phyloP scores from a whole-genome alignment of 2,888 invertebrate species.

The Ctena decussata region DNA sequence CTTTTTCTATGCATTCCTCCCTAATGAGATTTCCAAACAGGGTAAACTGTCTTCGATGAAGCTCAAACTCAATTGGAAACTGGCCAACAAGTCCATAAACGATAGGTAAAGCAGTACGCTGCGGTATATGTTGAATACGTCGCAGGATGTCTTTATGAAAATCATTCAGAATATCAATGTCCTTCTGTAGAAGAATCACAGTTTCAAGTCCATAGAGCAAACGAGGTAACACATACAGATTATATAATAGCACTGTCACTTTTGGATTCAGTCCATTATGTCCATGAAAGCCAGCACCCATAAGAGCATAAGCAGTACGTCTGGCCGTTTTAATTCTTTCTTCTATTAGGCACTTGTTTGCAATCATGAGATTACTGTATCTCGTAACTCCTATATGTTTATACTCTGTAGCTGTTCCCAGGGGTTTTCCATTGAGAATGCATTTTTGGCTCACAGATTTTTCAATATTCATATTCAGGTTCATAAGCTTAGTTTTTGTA shows the following conservation, averaged over 20 bases:
- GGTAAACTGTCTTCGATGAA: neutral
- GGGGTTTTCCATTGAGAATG: neutral
- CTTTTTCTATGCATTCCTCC: neutral
- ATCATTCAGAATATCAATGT: neutral
- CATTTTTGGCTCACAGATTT: neutral
- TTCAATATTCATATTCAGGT: neutral
- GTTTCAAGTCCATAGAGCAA: neutral
- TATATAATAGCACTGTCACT: neutral
- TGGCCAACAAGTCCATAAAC: neutral
- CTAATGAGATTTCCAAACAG: neutral
- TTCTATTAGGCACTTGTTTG: neutral
- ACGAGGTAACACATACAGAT: neutral
- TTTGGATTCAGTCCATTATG: neutral
- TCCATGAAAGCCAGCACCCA: conserved; percentile 15
- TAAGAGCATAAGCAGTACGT: conserved; percentile 9
- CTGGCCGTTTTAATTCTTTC: neutral
- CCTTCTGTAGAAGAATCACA: neutral
- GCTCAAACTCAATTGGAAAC: neutral
- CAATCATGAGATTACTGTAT: neutral
- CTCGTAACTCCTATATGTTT: neutral
- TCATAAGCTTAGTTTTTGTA: neutral
- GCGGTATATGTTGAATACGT: neutral
- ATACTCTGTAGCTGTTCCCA: neutral
- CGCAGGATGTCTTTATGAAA: neutral
- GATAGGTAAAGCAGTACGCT: neutral